A percentile compares a stretch with the other conserved stretches of the same genome.
These are phyloP conservation scores for Alligator sinensis DNA, from an alignment of 2,113 vertebrate genomes.

Conservation along the genomic window DNA sequence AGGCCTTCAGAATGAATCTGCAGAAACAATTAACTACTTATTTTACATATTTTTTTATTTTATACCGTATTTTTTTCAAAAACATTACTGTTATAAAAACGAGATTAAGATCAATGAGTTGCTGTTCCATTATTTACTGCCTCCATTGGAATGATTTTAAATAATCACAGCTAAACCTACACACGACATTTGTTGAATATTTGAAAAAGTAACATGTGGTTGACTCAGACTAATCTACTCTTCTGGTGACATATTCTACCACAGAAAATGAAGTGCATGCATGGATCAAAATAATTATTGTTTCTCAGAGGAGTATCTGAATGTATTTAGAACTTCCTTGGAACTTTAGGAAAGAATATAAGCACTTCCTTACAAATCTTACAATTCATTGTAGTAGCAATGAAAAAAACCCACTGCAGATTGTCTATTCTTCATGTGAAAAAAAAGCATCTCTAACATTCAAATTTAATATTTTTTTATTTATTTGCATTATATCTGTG, in stretches of 20 bases:
- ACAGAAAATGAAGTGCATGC: not conserved
- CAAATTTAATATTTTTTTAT: not conserved
- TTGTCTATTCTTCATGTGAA: no score
- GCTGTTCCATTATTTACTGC: constrained; percentile 1
- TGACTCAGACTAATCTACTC: not conserved
- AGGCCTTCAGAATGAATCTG: constrained; percentile 45
- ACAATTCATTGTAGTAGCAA: not conserved
- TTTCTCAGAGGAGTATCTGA: not conserved
- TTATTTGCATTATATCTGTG: not conserved
- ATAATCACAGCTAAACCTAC: not conserved
- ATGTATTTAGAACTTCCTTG: not conserved
- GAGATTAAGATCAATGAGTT: not conserved
- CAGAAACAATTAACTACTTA: constrained; percentile 46
- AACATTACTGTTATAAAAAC: constrained; percentile 12
- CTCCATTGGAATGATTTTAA: not conserved
- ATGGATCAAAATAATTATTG: not conserved
- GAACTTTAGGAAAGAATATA: no score
- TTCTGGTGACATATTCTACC: not conserved
- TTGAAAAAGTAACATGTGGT: not conserved
- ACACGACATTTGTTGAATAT: not conserved
- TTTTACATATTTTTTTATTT: constrained; percentile 53
- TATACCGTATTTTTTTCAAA: not conserved
- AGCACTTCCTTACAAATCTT: not conserved
- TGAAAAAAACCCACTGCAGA: not conserved
- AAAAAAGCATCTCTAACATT: not conserved